A percentile compares a stretch with the other conserved stretches of the same genome.
These are phyloP conservation scores for Macheiramphus alcinus DNA, from an alignment of 2,113 vertebrate genomes.

Conservation along the genomic window DNA sequence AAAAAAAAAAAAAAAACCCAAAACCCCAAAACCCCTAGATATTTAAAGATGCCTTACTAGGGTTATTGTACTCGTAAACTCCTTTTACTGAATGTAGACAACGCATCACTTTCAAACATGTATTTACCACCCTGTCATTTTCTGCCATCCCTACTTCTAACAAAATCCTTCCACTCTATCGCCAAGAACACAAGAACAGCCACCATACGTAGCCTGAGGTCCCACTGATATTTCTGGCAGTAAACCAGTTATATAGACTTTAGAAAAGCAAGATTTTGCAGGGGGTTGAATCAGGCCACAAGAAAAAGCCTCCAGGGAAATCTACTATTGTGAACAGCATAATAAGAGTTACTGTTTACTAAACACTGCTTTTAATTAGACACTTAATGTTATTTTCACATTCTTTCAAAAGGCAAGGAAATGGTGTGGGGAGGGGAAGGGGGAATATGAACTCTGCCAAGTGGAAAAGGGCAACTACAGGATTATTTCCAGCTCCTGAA, in stretches of 20 bases:
- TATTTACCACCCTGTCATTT: neutral
- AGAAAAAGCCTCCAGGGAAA: neutral
- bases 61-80: neutral
- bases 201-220: neutral
- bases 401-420: conserved; percentile 8
- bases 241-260: neutral
- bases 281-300: neutral
- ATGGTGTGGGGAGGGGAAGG: neutral
- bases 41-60: neutral
- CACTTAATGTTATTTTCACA: neutral
- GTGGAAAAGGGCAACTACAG: conserved; percentile 17
- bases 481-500: conserved; percentile 48
- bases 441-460: neutral
- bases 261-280: neutral
- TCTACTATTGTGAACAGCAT: neutral
- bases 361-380: neutral
- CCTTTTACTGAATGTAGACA: neutral
- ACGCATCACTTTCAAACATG: neutral
- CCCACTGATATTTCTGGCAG: neutral
- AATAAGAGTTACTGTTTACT: neutral
- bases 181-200: neutral
- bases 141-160: neutral
- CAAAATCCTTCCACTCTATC: neutral
- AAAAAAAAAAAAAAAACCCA: neutral
- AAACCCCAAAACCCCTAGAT: neutral